Evolutionary conservation across 2,113 vertebrate species (phyloP).

Genomic region (Phalacrocorax brasilianus): DNA sequence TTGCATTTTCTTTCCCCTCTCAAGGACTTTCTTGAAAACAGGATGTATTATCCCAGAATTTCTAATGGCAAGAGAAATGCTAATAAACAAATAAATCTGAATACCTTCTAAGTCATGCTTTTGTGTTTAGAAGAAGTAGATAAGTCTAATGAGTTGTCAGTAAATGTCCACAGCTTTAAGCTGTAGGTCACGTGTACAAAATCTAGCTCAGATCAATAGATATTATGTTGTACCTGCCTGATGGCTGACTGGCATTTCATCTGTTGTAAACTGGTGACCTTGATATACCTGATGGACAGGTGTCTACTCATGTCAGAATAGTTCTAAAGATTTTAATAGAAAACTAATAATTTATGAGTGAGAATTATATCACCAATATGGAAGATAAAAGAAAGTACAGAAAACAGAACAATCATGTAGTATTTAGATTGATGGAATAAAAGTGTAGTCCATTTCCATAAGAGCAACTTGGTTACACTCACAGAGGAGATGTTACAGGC

Average conservation of each 20-base stretch:
- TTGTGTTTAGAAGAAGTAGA: constrained; percentile 1
- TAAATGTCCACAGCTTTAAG: not conserved
- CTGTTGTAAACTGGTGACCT: not conserved
- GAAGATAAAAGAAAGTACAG: not conserved
- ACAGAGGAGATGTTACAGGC: not conserved
- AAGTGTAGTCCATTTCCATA: not conserved
- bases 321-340: not conserved
- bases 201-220: not conserved
- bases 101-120: constrained; percentile 16
- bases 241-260: not conserved
- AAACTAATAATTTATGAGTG: not conserved
- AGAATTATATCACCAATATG: not conserved
- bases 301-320: not conserved
- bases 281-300: not conserved
- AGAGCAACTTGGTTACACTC: not conserved
- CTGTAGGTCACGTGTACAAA: not conserved
- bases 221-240: not conserved
- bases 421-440: not conserved
- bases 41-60: constrained; percentile 37
- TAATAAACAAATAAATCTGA: constrained; percentile 61
- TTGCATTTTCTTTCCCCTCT: constrained; percentile 42
- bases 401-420: not conserved
- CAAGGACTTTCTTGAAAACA: constrained; percentile 56
- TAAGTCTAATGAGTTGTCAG: not conserved
- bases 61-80: constrained; percentile 54